Percentiles rank a stretch among this genome's conserved stretches.
Conservation (phyloP, 1,140 invertebrate species). For the Diuraphis noxia region DNA sequence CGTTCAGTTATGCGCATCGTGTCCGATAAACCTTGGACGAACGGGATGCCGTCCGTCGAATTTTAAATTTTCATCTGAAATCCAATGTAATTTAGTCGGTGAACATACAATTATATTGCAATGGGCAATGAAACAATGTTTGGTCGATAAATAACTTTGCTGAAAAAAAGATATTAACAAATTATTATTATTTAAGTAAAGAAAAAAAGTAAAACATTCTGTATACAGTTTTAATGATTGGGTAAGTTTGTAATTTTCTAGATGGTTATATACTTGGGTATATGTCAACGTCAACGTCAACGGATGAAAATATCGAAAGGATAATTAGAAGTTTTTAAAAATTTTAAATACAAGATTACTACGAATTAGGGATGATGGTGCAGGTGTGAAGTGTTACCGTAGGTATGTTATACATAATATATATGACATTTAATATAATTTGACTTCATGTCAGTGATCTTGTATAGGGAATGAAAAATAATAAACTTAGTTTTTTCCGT, state of each 20-base stretch:
- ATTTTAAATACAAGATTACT: neutral
- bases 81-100: neutral
- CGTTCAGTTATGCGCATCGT: conserved; percentile 14
- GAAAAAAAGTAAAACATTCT: neutral
- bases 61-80: neutral
- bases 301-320: neutral
- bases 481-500: neutral
- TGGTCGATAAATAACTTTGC: neutral
- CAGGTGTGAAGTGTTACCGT: neutral
- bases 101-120: neutral
- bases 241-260: neutral
- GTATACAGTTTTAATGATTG: neutral
- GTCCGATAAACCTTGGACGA: neutral
- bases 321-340: neutral
- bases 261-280: neutral
- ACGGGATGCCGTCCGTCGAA: neutral
- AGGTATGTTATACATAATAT: neutral
- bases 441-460: neutral
- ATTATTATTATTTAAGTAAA: neutral
- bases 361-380: neutral
- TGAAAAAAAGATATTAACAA: neutral
- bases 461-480: neutral
- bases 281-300: neutral
- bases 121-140: neutral
- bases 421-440: neutral